A percentile compares a stretch with the other conserved stretches of the same genome.
Conservation (phyloP, 30 jellyfish, hydroid and myxozoan species). For the Aurelia sp. region DNA sequence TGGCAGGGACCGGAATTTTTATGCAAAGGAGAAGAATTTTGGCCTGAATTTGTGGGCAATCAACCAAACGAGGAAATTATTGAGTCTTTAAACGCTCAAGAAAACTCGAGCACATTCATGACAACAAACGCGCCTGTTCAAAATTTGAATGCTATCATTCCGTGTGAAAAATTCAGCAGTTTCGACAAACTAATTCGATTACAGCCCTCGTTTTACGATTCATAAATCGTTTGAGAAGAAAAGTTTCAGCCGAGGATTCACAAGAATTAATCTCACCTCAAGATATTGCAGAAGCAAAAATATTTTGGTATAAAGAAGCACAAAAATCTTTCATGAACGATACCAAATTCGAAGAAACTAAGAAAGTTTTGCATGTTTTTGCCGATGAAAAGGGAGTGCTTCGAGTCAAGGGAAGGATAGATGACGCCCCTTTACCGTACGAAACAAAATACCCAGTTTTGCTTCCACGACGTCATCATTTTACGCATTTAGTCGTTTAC, state of each 20-base stretch:
- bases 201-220: conserved; percentile 29
- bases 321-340: conserved; percentile 13
- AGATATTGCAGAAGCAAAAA: neutral
- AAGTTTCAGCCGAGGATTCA: neutral
- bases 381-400: conserved; percentile 10
- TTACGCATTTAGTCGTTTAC: conserved; percentile 1
- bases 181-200: conserved; percentile 24
- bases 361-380: neutral
- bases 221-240: neutral
- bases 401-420: conserved; percentile 35
- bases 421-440: conserved; percentile 30
- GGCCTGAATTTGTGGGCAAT: conserved; percentile 3
- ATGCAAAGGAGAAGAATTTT: neutral
- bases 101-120: neutral
- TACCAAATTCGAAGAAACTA: conserved; percentile 3
- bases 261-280: neutral
- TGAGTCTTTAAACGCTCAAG: neutral
- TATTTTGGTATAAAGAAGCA: conserved; percentile 17
- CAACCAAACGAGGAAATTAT: neutral
- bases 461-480: conserved; percentile 20
- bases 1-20: conserved; percentile 42
- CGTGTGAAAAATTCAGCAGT: conserved; percentile 34
- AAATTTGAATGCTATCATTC: conserved; percentile 1
- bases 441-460: conserved; percentile 38
- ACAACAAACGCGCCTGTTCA: neutral